Evolutionary conservation across 1,140 invertebrate genomes (phyloP).

Genomic region (Cyphomyrmex costatus): DNA sequence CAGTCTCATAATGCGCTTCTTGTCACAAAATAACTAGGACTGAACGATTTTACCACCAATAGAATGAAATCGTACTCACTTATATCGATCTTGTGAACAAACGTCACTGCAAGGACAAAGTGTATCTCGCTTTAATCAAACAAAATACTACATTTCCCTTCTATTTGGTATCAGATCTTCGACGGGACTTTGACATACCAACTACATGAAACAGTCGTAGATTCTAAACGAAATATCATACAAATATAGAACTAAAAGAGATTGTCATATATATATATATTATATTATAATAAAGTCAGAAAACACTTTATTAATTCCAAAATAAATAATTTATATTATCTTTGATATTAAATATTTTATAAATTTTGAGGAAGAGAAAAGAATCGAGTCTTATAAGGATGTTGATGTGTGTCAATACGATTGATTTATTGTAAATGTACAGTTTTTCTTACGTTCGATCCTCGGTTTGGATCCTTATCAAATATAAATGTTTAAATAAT

Average conservation of each 20-base stretch:
- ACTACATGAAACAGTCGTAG: not conserved
- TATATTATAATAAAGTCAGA: not conserved
- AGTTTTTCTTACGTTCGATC: too few species aligned
- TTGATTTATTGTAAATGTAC: too few species aligned
- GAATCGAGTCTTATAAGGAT: too few species aligned
- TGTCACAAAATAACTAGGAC: conserved; percentile 32
- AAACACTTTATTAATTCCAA: not conserved
- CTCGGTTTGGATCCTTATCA: too few species aligned
- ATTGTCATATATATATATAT: not conserved
- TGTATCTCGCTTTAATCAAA: conserved; percentile 60
- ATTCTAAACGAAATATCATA: not conserved
- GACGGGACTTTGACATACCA: conserved; percentile 15
- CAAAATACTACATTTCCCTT: conserved; percentile 29
- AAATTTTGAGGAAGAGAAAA: too few species aligned
- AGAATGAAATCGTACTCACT: conserved; percentile 52
- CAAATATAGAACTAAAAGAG: not conserved
- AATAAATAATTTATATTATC: not conserved
- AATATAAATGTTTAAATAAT: too few species aligned
- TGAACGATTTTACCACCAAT: conserved; percentile 47
- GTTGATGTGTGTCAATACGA: too few species aligned
- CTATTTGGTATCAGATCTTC: conserved; percentile 18
- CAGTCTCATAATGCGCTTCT: conserved; percentile 36
- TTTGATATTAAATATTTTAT: too few species aligned
- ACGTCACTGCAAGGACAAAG: conserved; percentile 32
- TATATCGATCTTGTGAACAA: conserved; percentile 51